phyloP scores from a whole-genome alignment of 2,888 invertebrate genomes.

The Drosophila buzzatii region DNA sequence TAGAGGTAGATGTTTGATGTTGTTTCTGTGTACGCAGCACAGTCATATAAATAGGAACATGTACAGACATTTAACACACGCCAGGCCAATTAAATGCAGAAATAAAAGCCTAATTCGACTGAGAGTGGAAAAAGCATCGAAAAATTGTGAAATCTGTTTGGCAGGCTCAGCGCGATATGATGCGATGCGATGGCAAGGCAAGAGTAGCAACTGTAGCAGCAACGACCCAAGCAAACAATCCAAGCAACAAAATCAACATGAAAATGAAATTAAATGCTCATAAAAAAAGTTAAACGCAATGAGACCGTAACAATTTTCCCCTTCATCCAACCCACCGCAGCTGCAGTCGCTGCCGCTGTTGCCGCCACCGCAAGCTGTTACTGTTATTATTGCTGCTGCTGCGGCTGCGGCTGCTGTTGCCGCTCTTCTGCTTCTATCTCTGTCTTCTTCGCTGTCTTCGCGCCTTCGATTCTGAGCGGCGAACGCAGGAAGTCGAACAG shows the following conservation, averaged over 20 bases:
- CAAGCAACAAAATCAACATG: constrained; percentile 48
- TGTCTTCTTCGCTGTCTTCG: not conserved
- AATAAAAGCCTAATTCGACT: constrained; percentile 39
- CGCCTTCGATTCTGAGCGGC: constrained; percentile 26
- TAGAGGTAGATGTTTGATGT: not conserved
- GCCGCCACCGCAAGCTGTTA: not conserved
- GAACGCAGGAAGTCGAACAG: constrained; percentile 10
- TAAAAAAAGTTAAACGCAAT: constrained; percentile 68
- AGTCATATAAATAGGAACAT: constrained; percentile 25
- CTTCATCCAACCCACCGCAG: constrained; percentile 23
- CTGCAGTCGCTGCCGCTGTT: not conserved
- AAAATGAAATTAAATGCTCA: constrained; percentile 71
- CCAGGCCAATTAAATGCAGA: constrained; percentile 50
- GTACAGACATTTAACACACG: constrained; percentile 39
- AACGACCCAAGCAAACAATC: constrained; percentile 19
- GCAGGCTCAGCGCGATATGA: constrained; percentile 14
- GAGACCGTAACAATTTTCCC: constrained; percentile 72
- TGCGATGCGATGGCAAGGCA: constrained; percentile 17
- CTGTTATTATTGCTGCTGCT: not conserved
- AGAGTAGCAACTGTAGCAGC: constrained; percentile 22
- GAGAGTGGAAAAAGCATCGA: constrained; percentile 51
- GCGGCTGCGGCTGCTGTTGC: not conserved
- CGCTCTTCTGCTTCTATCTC: not conserved
- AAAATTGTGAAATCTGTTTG: constrained; percentile 61
- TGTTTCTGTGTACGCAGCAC: constrained; percentile 19